These are phyloP conservation scores for Siniperca scherzeri DNA, from an alignment of 2,797 vertebrate species.

Conservation along the genomic window DNA sequence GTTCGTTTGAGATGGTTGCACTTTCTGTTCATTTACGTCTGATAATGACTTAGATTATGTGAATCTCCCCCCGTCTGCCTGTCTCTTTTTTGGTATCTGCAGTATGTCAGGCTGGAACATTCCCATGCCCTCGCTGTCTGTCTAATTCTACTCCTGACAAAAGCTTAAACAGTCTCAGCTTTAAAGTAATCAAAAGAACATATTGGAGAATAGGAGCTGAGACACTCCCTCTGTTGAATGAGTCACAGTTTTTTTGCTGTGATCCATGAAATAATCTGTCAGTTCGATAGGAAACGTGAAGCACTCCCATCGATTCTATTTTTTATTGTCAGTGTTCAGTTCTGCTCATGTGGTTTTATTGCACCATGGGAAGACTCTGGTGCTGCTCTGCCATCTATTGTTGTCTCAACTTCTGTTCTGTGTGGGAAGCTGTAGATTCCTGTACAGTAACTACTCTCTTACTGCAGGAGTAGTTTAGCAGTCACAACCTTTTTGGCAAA, in stretches of 20 bases:
- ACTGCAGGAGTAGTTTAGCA: slow-evolving; percentile 48
- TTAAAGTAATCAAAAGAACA: slow-evolving; percentile 82
- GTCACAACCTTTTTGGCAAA: slow-evolving; percentile 39
- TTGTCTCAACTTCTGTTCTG: slow-evolving; percentile 75
- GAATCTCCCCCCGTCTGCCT: slow-evolving; percentile 79
- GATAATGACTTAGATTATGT: slow-evolving; percentile 89
- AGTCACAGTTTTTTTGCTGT: slow-evolving; percentile 87
- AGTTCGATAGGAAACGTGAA: slow-evolving; percentile 86
- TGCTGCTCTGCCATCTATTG: slow-evolving; percentile 68
- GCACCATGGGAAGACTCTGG: slow-evolving; percentile 77
- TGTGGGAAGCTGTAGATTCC: slow-evolving; percentile 68
- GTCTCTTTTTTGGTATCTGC: slow-evolving; percentile 77
- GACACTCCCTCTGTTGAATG: slow-evolving; percentile 86
- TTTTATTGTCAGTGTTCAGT: slow-evolving; percentile 83
- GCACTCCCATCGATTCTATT: slow-evolving; percentile 81
- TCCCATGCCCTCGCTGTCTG: slow-evolving; percentile 79
- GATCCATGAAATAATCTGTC: slow-evolving; percentile 92
- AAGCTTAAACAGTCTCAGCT: slow-evolving; percentile 82
- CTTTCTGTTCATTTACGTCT: slow-evolving; percentile 89
- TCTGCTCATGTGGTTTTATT: slow-evolving; percentile 82
- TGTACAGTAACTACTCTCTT: slow-evolving; percentile 57
- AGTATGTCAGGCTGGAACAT: slow-evolving; percentile 83
- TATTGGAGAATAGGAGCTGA: slow-evolving; percentile 85
- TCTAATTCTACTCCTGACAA: slow-evolving; percentile 85
- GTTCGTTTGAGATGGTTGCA: slow-evolving; percentile 89